Evolutionary conservation across 2,888 invertebrate species (phyloP).

Genomic region (Xestia xanthographa): DNA sequence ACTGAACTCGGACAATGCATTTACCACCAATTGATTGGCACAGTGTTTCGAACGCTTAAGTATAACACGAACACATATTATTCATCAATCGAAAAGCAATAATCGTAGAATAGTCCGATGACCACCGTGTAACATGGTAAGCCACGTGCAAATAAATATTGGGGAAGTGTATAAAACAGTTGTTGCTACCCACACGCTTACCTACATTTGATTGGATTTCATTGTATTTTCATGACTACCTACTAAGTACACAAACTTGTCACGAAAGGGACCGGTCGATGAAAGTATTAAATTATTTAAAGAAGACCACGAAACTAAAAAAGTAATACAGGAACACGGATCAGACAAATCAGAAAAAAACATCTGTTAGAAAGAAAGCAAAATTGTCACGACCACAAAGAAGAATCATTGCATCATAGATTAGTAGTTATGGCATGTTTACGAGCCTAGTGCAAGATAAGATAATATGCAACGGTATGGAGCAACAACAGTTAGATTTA

Average conservation of each 20-base stretch:
- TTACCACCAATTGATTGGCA: background rate
- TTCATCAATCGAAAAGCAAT: background rate
- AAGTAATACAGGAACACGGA: background rate
- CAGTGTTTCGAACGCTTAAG: too few species aligned
- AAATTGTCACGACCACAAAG: background rate
- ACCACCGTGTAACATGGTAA: background rate
- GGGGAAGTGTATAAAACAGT: slow-evolving; percentile 9
- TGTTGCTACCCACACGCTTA: background rate
- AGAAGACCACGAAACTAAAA: background rate
- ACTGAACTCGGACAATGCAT: background rate
- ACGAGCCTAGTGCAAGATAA: slow-evolving; percentile 19
- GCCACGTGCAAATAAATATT: slow-evolving; percentile 20
- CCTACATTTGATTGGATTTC: slow-evolving; percentile 2
- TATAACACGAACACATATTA: background rate
- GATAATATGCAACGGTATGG: slow-evolving; percentile 3
- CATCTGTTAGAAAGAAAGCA: background rate
- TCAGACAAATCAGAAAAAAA: background rate
- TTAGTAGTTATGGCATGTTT: slow-evolving; percentile 17
- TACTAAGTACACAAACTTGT: background rate
- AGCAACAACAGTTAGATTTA: background rate
- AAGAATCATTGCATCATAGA: background rate
- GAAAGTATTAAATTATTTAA: slow-evolving; percentile 9
- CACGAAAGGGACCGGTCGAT: slow-evolving; percentile 11
- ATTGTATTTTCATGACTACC: slow-evolving; percentile 14
- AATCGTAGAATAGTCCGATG: background rate